A percentile compares a stretch with the other conserved stretches of the same genome.
phyloP scores from a whole-genome alignment of 2,797 vertebrate genomes.

The Enteromius trimaculatus region DNA sequence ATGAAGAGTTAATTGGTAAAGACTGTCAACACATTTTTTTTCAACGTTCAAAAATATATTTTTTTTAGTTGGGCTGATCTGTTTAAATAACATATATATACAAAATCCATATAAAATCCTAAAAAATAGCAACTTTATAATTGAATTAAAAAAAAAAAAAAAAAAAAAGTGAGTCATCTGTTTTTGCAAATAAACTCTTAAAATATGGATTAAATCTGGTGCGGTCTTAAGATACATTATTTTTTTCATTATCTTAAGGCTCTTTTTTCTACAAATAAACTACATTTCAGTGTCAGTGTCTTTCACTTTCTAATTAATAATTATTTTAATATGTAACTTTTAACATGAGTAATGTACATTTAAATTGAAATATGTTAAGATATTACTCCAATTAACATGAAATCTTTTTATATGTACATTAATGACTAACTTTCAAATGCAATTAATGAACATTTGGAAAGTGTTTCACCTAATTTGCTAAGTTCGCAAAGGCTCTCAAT shows the following conservation, averaged over 20 bases:
- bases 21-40: too few species aligned
- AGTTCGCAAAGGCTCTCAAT: not conserved
- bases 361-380: not conserved
- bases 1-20: too few species aligned
- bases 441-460: not conserved
- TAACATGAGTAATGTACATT: not conserved
- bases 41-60: too few species aligned
- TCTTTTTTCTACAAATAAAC: not conserved
- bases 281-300: not conserved
- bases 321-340: not conserved
- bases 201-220: not conserved
- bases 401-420: not conserved
- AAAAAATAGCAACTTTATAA: too few species aligned
- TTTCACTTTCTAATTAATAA: not conserved
- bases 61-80: too few species aligned
- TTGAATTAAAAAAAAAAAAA: too few species aligned
- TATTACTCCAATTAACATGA: not conserved
- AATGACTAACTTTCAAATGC: not conserved
- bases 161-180: not conserved
- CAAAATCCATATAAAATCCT: too few species aligned
- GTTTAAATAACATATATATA: too few species aligned
- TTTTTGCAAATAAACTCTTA: not conserved
- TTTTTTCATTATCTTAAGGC: not conserved
- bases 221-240: not conserved
- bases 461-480: not conserved